Percentiles rank a stretch among this genome's conserved stretches.
These are phyloP conservation scores for Pampus argenteus DNA, from an alignment of 2,797 vertebrate genomes.

Conservation along the genomic window DNA sequence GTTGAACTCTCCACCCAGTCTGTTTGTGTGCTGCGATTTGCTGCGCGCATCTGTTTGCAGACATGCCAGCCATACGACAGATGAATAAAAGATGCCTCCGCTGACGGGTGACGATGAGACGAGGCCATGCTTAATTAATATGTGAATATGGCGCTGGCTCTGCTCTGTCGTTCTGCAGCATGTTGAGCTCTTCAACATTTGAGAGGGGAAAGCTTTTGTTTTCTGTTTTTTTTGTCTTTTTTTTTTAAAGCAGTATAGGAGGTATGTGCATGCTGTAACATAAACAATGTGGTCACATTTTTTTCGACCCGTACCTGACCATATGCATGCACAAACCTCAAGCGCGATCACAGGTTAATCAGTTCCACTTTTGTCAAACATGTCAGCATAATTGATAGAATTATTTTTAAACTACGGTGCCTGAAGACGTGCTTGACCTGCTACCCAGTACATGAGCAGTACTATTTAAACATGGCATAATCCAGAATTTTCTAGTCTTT, in stretches of 20 bases:
- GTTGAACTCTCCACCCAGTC: neutral
- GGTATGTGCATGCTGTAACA: neutral
- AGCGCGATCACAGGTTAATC: neutral
- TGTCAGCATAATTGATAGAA: conserved; percentile 2
- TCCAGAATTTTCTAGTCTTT: neutral
- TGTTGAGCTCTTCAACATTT: conserved; percentile 48
- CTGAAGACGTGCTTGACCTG: conserved; percentile 3
- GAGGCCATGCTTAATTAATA: conserved; percentile 80
- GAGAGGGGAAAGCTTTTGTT: conserved; percentile 20
- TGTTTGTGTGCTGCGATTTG: conserved; percentile 38
- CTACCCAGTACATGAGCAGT: neutral
- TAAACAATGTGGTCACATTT: neutral
- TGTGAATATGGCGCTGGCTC: conserved; percentile 42
- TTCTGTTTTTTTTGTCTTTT: too few species aligned
- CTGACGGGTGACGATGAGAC: conserved; percentile 67
- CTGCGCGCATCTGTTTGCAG: conserved; percentile 64
- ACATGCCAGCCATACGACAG: conserved; percentile 65
- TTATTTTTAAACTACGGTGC: neutral
- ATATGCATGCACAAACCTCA: neutral
- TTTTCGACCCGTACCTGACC: neutral
- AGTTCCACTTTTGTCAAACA: neutral
- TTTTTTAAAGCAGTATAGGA: conserved; percentile 14
- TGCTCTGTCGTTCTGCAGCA: conserved; percentile 26
- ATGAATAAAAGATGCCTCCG: conserved; percentile 79
- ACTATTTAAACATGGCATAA: neutral